Percentiles rank a stretch among this genome's conserved stretches.
Evolutionary conservation across 2,888 invertebrate genomes (phyloP).

Genomic region (Dascillus cervinus): DNA sequence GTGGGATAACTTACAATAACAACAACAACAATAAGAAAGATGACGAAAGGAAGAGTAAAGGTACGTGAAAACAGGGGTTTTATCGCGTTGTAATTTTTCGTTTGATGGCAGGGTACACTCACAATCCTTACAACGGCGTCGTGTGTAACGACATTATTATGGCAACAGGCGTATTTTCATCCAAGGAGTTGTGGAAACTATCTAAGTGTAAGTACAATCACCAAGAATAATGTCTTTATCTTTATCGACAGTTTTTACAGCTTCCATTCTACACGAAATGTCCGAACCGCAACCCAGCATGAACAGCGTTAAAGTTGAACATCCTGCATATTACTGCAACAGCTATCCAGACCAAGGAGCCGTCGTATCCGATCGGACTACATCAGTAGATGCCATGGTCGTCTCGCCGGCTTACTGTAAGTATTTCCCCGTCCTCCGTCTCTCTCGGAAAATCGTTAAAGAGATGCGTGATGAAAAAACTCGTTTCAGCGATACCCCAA

Average conservation of each 20-base stretch:
- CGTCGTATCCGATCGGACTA: conserved; percentile 44
- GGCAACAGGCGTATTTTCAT: conserved; percentile 99
- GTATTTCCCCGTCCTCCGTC: conserved; percentile 30
- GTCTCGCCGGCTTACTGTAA: conserved; percentile 73
- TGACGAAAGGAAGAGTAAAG: conserved; percentile 70
- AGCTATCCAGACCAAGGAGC: conserved; percentile 67
- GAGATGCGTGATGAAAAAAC: no score
- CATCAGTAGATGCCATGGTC: conserved; percentile 53
- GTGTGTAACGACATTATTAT: conserved; percentile 98
- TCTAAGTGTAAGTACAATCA: conserved; percentile 62
- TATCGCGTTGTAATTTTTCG: no score
- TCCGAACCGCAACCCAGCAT: conserved; percentile 60
- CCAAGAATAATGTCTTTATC: conserved; percentile 17
- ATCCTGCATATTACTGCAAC: conserved; percentile 73
- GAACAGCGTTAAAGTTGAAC: conserved; percentile 75
- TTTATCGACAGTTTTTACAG: conserved; percentile 49
- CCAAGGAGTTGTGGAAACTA: conserved; percentile 97
- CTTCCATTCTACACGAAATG: conserved; percentile 89
- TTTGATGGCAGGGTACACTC: conserved; percentile 62
- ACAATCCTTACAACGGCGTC: conserved; percentile 97
- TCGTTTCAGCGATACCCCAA: conserved; percentile 46
- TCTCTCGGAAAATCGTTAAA: neutral
- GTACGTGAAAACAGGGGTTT: no score
- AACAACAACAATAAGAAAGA: conserved; percentile 59
- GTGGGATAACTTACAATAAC: conserved; percentile 66